Percentiles rank a stretch among this genome's conserved stretches.
These are phyloP conservation scores for Aramus guarauna DNA, from an alignment of 2,113 vertebrate genomes.

Conservation along the genomic window DNA sequence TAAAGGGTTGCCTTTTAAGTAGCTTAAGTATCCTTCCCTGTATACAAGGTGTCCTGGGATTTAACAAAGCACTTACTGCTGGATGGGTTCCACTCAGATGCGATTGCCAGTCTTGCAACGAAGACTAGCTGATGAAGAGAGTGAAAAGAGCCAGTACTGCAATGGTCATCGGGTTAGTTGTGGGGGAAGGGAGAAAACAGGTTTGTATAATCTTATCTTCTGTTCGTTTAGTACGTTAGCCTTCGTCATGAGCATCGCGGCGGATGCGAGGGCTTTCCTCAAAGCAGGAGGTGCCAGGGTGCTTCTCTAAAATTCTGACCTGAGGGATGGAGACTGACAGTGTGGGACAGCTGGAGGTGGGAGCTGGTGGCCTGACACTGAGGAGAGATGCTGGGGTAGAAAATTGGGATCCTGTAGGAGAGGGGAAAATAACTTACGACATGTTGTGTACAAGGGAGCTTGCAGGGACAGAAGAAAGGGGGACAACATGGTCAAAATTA, in stretches of 20 bases:
- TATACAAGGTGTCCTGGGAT: background rate
- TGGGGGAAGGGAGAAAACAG: background rate
- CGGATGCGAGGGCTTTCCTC: background rate
- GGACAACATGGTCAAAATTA: background rate
- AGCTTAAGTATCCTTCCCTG: background rate
- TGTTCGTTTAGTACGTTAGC: background rate
- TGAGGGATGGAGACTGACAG: background rate
- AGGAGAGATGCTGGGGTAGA: background rate
- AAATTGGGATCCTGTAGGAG: background rate
- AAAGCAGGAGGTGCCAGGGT: background rate
- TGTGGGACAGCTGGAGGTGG: background rate
- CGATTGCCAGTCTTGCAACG: background rate
- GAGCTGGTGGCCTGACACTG: background rate
- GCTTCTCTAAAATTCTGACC: background rate
- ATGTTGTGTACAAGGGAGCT: background rate
- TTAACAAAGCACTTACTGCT: slow-evolving; percentile 21
- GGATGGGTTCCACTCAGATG: background rate
- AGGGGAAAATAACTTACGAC: rapidly evolving
- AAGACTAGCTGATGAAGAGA: background rate
- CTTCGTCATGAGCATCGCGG: background rate
- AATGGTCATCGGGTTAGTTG: rapidly evolving
- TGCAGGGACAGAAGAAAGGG: background rate
- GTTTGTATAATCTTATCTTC: background rate
- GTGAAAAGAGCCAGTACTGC: background rate
- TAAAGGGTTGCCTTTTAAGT: slow-evolving; percentile 12